Conservation (phyloP, 1,140 invertebrate genomes). For the Rhyzopertha dominica region DNA sequence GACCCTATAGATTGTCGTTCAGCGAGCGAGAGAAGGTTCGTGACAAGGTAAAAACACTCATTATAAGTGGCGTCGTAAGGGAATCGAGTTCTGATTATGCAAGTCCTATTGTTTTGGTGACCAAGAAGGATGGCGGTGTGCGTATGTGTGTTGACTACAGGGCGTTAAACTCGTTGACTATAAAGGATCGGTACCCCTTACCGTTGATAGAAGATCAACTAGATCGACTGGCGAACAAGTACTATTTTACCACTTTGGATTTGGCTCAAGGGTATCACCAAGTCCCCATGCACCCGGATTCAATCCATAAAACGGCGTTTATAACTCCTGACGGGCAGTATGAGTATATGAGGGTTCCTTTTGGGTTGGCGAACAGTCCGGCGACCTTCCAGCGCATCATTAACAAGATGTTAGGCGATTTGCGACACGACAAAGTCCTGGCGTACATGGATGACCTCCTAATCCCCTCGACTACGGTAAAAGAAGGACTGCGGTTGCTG, state of each 20-base stretch:
- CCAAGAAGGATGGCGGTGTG: slow-evolving; percentile 46
- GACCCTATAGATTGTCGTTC: slow-evolving; percentile 19
- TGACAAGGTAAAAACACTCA: slow-evolving; percentile 23
- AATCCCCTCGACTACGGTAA: slow-evolving; percentile 18
- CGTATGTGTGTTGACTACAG: slow-evolving; percentile 51
- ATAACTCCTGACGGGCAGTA: slow-evolving; percentile 27
- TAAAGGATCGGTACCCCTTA: slow-evolving; percentile 27
- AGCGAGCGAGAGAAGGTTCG: slow-evolving; percentile 17
- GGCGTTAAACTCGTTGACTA: slow-evolving; percentile 41
- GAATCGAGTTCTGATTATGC: slow-evolving; percentile 39
- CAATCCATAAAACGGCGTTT: slow-evolving; percentile 26
- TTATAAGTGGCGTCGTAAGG: slow-evolving; percentile 16
- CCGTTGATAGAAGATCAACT: slow-evolving; percentile 39
- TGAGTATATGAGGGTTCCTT: slow-evolving; percentile 30
- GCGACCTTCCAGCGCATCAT: slow-evolving; percentile 24
- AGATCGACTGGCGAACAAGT: slow-evolving; percentile 39
- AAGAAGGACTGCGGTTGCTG: background rate
- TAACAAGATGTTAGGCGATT: slow-evolving; percentile 16
- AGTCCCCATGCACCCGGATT: slow-evolving; percentile 30
- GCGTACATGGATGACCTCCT: slow-evolving; percentile 39
- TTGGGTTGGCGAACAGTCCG: slow-evolving; percentile 27
- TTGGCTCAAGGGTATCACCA: slow-evolving; percentile 31
- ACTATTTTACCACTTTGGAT: slow-evolving; percentile 34
- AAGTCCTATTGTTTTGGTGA: slow-evolving; percentile 45
- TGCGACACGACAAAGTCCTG: slow-evolving; percentile 22